These are phyloP conservation scores for Araneus ventricosus DNA, from an alignment of 1,140 invertebrate genomes.

Conservation along the genomic window DNA sequence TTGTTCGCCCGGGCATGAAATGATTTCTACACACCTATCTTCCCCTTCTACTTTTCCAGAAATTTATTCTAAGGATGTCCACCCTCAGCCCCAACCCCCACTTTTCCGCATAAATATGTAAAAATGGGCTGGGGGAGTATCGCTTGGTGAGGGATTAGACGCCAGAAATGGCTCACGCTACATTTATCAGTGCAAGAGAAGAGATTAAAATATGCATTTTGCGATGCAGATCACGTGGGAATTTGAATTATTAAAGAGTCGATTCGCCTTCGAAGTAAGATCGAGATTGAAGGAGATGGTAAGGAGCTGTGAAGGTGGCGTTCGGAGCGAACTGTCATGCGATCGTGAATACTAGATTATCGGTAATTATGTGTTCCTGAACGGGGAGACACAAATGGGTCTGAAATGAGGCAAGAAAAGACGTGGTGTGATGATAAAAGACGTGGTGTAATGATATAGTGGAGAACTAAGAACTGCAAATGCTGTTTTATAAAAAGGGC, in stretches of 20 bases:
- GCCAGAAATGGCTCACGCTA: background rate
- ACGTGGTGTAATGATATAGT: no score
- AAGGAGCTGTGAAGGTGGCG: no score
- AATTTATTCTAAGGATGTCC: conserved; percentile 1
- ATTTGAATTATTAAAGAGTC: background rate
- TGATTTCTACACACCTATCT: background rate
- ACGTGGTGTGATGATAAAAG: no score
- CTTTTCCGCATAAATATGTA: conserved; percentile 1
- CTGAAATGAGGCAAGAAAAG: no score
- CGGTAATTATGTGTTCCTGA: no score
- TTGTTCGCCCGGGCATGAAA: background rate
- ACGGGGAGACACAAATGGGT: no score
- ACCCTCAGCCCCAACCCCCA: background rate
- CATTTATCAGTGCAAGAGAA: background rate
- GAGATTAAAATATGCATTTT: conserved; percentile 1
- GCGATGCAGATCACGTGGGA: background rate
- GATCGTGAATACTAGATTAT: no score
- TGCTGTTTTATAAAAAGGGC: no score
- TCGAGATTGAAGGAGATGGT: no score
- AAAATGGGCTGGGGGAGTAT: background rate
- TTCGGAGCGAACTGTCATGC: no score
- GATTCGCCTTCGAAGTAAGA: no score
- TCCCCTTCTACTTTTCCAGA: background rate
- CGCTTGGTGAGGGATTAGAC: background rate
- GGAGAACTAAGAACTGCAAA: no score